A percentile compares a stretch with the other conserved stretches of the same genome.
Evolutionary conservation across 1,140 invertebrate genomes (phyloP).

Genomic region (Cotesia typhae): DNA sequence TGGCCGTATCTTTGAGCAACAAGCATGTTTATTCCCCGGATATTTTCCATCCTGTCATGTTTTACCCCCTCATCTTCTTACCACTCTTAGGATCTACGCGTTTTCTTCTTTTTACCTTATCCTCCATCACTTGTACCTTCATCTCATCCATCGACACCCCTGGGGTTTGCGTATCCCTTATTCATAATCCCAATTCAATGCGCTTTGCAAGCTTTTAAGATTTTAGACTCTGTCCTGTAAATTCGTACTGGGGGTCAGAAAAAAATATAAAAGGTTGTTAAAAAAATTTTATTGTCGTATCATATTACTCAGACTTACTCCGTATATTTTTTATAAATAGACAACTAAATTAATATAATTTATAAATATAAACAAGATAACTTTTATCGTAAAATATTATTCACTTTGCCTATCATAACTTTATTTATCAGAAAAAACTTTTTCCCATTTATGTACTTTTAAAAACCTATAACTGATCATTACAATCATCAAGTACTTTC

Average conservation of each 20-base stretch:
- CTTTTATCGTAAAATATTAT: no score
- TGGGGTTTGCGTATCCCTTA: conserved; percentile 50
- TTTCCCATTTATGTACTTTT: no score
- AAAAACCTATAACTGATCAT: no score
- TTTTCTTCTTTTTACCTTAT: conserved; percentile 4
- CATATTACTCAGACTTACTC: no score
- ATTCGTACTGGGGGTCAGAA: not conserved
- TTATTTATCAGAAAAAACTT: no score
- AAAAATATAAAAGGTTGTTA: no score
- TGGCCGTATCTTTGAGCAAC: conserved; percentile 51
- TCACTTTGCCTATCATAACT: no score
- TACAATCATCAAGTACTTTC: no score
- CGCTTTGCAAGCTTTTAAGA: conserved; percentile 60
- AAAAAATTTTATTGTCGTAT: no score
- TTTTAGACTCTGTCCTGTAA: conserved; percentile 40
- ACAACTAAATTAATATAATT: no score
- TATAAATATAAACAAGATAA: no score
- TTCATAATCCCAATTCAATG: conserved; percentile 61
- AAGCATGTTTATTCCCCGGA: conserved; percentile 55
- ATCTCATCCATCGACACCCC: conserved; percentile 43
- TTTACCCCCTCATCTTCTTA: not conserved
- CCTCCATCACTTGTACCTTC: conserved; percentile 16
- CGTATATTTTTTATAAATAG: no score
- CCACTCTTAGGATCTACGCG: conserved; percentile 11
- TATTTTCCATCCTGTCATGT: conserved; percentile 27